Base-by-base conservation (phyloP, 2,113 vertebrate genomes). In the Arizona elegans region DNA sequence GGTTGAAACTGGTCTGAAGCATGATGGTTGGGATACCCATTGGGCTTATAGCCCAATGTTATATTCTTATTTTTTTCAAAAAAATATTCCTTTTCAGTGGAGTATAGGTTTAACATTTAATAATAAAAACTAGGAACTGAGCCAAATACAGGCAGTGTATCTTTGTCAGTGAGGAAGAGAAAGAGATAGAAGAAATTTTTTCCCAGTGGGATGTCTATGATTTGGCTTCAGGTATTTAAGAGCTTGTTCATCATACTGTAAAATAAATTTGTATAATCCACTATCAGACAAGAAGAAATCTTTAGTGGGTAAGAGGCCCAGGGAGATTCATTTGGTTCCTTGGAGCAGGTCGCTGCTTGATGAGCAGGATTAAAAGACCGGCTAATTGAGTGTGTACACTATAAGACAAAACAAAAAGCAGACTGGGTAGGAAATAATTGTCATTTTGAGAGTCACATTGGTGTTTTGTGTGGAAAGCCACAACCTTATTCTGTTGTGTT, bases 401-500 rank as follows among this genome's bases (percentile, higher is more conserved):
- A 54, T 43, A n/a, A 93, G 94, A 90, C 75, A 19, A 62, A 88
- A 86, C 62, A 19, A 62, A 87, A 94, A 70, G 50, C 53, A 12
- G 52, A 52, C 33, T 24, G n/a, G 21, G n/a, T 10, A 23, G 54
- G 89, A 88, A 8, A 50, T 90, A 43, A n/a, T 1, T 62, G 81
- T 15, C 53, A 23, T 92, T 85, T 89, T 50, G 1, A 1, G 26
- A 6, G 21, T 33, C 52, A n/a, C 33, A 90, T 89, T 55, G 91
- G 55, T 87, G n/a, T n/a, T 47, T 59, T 91, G n/a, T 92, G 43
- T 85, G 9, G 38, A 47, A 90, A 88, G 19, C 91, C 33, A 59
- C 12, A 55, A 90, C 53, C 89, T 89, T 3, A 0, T 0, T 93
- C 90, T 92, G 89, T 91, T 62, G 70, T 86, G 89, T 94, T 90